Evolutionary conservation across 53 echinoderm and acorn worm genomes (phyloP).

Genomic region (Echinometra lucunter): DNA sequence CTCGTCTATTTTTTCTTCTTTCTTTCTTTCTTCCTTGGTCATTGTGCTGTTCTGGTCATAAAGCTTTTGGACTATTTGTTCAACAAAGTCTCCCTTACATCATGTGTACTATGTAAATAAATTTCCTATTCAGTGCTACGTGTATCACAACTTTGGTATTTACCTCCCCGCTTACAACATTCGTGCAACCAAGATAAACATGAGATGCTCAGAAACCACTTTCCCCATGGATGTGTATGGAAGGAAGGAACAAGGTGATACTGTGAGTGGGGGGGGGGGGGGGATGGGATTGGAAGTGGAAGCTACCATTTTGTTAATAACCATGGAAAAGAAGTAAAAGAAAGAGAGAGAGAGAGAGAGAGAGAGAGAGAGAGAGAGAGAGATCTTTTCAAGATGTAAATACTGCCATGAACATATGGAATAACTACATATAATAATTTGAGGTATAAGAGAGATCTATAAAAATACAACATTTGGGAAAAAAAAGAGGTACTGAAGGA

Average conservation of each 20-base stretch:
- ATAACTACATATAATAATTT: too few relatives aligned
- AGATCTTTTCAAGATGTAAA: too few relatives aligned
- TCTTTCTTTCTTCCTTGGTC: neutral
- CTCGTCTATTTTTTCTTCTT: neutral
- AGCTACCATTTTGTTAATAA: too few relatives aligned
- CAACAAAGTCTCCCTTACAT: neutral
- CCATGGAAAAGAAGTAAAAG: too few relatives aligned
- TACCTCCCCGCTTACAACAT: neutral
- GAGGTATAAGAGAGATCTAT: too few relatives aligned
- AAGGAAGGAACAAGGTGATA: too few relatives aligned
- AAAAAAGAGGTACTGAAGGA: too few relatives aligned
- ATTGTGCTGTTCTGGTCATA: neutral
- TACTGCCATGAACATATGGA: too few relatives aligned
- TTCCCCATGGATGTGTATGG: neutral
- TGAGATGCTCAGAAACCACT: neutral
- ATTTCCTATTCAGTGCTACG: neutral
- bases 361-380: too few relatives aligned
- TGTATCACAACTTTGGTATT: neutral
- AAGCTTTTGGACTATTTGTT: neutral
- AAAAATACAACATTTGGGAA: too few relatives aligned
- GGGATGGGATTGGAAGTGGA: too few relatives aligned
- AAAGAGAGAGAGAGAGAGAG: too few relatives aligned
- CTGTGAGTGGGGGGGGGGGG: neutral
- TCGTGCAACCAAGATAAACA: neutral
- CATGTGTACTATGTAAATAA: neutral